Evolutionary conservation across 35 echinoderm and acorn worm genomes (phyloP).

Genomic region (Ophiothrix spiculata): DNA sequence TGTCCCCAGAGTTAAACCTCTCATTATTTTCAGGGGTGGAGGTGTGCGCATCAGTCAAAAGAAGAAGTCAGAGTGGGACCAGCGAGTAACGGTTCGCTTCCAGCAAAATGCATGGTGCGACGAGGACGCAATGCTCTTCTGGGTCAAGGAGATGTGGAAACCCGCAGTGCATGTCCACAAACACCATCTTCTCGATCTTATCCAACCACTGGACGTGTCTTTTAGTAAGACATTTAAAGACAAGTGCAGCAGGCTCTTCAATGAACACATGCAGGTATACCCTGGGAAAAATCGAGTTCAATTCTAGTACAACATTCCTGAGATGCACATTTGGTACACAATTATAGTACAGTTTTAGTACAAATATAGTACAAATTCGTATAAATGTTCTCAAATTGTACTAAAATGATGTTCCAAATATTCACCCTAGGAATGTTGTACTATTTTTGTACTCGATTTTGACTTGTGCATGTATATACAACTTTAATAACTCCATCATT

Average conservation of each 20-base stretch:
- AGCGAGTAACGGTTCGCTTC: not conserved
- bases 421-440: too few relatives aligned
- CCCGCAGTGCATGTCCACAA: not conserved
- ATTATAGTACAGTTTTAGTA: too few relatives aligned
- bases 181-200: not conserved
- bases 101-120: not conserved
- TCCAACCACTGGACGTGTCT: not conserved
- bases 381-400: too few relatives aligned
- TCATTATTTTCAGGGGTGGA: not conserved
- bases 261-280: not conserved
- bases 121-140: not conserved
- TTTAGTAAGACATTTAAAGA: not conserved
- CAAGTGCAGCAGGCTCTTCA: not conserved
- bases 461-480: too few relatives aligned
- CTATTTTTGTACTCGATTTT: too few relatives aligned
- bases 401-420: too few relatives aligned
- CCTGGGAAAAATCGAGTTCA: not conserved
- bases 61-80: not conserved
- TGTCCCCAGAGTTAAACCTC: not conserved
- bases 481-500: too few relatives aligned
- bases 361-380: too few relatives aligned
- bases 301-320: not conserved
- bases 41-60: not conserved
- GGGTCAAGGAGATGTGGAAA: not conserved
- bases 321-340: not conserved